Base-by-base conservation (phyloP, 2,113 vertebrate genomes). In the Brachypteracias leptosomus region DNA sequence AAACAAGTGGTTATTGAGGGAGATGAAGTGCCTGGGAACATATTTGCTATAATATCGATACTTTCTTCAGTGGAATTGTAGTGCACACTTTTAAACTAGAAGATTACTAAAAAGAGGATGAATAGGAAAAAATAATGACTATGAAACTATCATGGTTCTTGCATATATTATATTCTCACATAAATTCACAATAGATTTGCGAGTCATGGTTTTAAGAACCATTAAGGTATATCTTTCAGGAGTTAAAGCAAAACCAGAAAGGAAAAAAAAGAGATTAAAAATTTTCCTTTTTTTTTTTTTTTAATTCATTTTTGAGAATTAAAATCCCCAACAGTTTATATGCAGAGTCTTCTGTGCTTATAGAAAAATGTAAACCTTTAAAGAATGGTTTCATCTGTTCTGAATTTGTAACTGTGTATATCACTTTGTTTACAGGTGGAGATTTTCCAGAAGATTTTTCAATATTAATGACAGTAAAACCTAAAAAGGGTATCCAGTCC, bases 401-500 rank as follows among this genome's bases (percentile, higher is more conserved):
- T 61, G 71, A 38, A 38, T 94, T 94, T 71, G 36, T 93, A 55
- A 54, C 51, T 81, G 5, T 68, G 16, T 58, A 4, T 93, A 31
- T 85, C 8, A 28, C 46, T 91, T 57, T 90, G 29, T 88, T 96
- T 76, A 74, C 95, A 99, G 99, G 96, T 97, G 98, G 98, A 95
- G 97, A 94, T 95, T 99, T 99, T 94, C 99, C 99, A 49, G 98
- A 99, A 98, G 99, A 99, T 96, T 99, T 99, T 98, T 99, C 99
- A 96, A 98, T 99, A 98, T 96, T 99, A 97, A 98, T 99, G 97
- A 99, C 99, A 87, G 94, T 99, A 88, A 99, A 99, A 93, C 98
- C 99, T 89, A 99, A 99, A 95, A 98, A 99, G 58, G 99, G 99
- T 89, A 98, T 98, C 79, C 99, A 99, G 97, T 98, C 99, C 86